Conservation (phyloP, 2,113 vertebrate species). For the Anolis carolinensis region DNA sequence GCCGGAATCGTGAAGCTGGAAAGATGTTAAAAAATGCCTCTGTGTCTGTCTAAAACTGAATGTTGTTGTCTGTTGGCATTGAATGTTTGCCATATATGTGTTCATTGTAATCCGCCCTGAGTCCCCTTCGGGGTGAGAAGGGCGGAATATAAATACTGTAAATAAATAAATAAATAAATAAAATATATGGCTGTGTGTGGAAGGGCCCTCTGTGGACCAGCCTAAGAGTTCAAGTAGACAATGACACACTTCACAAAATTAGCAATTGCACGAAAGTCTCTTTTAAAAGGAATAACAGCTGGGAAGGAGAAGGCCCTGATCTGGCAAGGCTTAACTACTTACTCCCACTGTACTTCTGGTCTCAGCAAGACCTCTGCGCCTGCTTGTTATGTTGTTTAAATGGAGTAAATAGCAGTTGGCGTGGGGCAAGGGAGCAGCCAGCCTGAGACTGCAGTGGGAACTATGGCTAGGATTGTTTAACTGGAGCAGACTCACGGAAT, state of each 20-base stretch:
- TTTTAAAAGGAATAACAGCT: not conserved
- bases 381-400: not conserved
- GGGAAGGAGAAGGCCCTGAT: not conserved
- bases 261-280: not conserved
- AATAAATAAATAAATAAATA: no score
- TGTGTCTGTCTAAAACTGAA: no score
- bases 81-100: no score
- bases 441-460: not conserved
- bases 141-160: no score
- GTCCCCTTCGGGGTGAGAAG: no score
- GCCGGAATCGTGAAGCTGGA: no score
- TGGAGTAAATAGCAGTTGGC: not conserved
- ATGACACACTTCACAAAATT: not conserved
- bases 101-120: no score
- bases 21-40: no score
- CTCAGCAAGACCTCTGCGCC: not conserved
- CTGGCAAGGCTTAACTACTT: not conserved
- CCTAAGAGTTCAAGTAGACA: not conserved
- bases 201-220: not conserved
- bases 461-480: not conserved
- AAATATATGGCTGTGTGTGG: no score
- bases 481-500: no score
- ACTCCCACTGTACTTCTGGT: not conserved
- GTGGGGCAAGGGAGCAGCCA: not conserved
- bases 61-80: no score